Base-by-base conservation (phyloP, 1,140 invertebrate species). In the Dendroctonus ponderosae region DNA sequence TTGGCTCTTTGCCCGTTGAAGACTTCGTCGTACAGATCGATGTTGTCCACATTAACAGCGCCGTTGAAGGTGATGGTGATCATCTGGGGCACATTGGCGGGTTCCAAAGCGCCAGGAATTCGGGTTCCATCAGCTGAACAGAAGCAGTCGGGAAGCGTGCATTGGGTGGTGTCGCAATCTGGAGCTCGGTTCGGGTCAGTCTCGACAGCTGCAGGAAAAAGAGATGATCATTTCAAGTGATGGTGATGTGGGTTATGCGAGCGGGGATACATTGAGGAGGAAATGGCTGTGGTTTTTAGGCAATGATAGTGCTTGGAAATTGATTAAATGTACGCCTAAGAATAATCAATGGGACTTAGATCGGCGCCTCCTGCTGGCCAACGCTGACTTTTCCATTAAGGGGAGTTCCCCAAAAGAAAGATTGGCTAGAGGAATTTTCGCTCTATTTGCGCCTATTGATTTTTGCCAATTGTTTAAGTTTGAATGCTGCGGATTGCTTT, bases 51-150 rank as follows among this genome's bases (percentile, higher is more conserved):
- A 77, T 96, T 97, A n/a, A 96, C 87, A 50, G 93, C 93, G 15
- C 94, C 94, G 79, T 96, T 96, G 81, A 97, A 97, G 1, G 92
- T 94, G 50, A 97, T 89, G 0, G 93, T 94, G 66, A 97, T 91
- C 91, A 97, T 95, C 79, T 96, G 94, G 11, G 94, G 94, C 7
- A 95, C 92, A 78, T 92, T 89, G 68, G 84, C 86, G 0, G 87
- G 88, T 75, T 94, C 91, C 67, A 94, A 84, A 62, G 85, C 86
- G 4, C 91, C 91, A 5, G 92, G 92, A 70, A 95, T 95, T 54
- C 91, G 84, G 7, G 94, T 96, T 59, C 93, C 94, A 71, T 96
- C 94, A 66, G 91, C 89, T 7, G 92, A 96, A 78, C 94, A 97
- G 85, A 93, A 96, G 79, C 94, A 97, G 74, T 96, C 93, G 4